A percentile compares a stretch with the other conserved stretches of the same genome.
These are phyloP conservation scores for Sycobia sp. DNA, from an alignment of 1,140 invertebrate genomes.

Conservation along the genomic window DNA sequence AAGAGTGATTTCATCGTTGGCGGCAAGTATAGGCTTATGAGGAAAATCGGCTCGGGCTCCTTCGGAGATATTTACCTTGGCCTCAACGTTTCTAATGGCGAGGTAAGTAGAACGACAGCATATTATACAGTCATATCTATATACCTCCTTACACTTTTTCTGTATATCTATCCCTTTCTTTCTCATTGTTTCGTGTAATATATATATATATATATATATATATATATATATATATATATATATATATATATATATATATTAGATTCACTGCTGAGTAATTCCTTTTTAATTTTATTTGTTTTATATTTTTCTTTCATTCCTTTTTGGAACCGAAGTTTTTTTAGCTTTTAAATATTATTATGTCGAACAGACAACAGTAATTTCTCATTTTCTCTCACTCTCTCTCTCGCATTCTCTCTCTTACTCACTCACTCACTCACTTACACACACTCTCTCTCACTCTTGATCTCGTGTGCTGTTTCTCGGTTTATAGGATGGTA, in stretches of 20 bases:
- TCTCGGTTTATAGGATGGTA: not conserved
- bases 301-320: no score
- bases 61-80: constrained; percentile 99
- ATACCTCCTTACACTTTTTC: constrained; percentile 12
- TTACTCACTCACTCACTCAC: not conserved
- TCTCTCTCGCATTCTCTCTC: constrained; percentile 2
- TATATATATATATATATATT: no score
- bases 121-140: constrained; percentile 40
- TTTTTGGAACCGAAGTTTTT: no score
- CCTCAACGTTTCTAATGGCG: constrained; percentile 95
- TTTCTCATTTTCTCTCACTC: no score
- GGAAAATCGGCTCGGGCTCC: constrained; percentile 97
- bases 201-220: no score
- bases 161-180: no score
- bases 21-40: constrained; percentile 90
- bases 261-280: no score
- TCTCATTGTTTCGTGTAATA: no score
- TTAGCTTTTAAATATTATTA: no score
- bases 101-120: constrained; percentile 66
- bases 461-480: not conserved
- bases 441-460: constrained; percentile 21
- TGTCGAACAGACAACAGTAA: no score
- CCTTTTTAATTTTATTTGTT: no score
- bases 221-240: no score
- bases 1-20: constrained; percentile 80